Conservation (phyloP, 2,797 vertebrate species). For the Paedocypris micromegethes region DNA sequence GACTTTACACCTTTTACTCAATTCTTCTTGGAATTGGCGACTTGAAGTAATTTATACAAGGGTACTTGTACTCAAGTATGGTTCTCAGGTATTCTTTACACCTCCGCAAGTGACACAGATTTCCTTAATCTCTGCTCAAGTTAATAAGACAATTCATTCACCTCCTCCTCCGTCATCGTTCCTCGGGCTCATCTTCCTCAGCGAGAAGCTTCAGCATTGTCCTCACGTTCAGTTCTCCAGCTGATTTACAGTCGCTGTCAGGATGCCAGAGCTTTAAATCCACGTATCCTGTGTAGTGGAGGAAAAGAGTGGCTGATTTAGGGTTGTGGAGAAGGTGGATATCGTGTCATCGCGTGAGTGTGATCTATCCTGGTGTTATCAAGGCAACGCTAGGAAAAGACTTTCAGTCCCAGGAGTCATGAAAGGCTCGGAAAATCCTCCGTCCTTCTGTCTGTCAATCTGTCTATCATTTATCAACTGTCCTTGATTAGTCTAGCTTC, state of each 20-base stretch:
- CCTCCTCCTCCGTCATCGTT: too few species aligned
- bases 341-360: conserved; percentile 22
- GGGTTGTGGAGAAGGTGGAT: conserved; percentile 23
- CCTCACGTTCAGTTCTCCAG: conserved; percentile 35
- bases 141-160: conserved; percentile 31
- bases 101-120: too few species aligned
- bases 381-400: conserved; percentile 22
- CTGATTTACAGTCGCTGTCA: conserved; percentile 41
- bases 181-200: too few species aligned
- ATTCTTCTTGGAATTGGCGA: too few species aligned
- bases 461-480: too few species aligned
- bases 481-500: too few species aligned
- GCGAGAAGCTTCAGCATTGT: conserved; percentile 15
- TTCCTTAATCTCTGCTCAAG: not conserved
- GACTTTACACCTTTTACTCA: too few species aligned
- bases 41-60: too few species aligned
- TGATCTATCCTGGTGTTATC: conserved; percentile 23
- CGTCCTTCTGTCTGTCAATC: too few species aligned
- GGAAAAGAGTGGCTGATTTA: conserved; percentile 33
- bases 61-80: too few species aligned
- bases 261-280: conserved; percentile 35
- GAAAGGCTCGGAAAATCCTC: not conserved
- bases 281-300: conserved; percentile 10
- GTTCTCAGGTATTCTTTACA: too few species aligned
- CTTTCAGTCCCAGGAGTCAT: conserved; percentile 19